Evolutionary conservation across 2,797 vertebrate species (phyloP).

Genomic region (Micrastur ruficollis): DNA sequence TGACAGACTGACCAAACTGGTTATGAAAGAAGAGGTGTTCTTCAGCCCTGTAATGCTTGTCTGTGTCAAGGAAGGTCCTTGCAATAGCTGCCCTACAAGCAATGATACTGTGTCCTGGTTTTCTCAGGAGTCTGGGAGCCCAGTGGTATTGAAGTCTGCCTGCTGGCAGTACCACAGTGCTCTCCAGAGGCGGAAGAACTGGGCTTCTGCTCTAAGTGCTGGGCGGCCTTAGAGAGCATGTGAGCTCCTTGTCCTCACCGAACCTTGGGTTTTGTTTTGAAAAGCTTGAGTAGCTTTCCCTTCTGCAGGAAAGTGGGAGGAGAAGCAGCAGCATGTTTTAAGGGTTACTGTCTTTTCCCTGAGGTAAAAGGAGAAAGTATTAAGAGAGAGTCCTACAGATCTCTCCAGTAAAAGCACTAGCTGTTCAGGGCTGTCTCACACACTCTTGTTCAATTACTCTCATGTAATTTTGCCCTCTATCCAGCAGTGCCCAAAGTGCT

Average conservation of each 20-base stretch:
- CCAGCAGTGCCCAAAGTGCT: neutral
- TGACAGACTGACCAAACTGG: neutral
- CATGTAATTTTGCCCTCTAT: neutral
- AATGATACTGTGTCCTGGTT: neutral
- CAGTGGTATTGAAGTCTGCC: neutral
- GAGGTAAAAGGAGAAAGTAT: neutral
- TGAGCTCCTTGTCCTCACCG: neutral
- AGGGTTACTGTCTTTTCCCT: neutral
- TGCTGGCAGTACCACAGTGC: fast-evolving
- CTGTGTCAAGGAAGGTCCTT: neutral
- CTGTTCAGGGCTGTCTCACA: neutral
- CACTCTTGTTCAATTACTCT: fast-evolving
- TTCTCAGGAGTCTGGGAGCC: neutral
- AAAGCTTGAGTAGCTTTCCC: neutral
- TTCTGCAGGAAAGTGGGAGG: neutral
- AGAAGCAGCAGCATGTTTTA: neutral
- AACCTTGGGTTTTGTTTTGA: neutral
- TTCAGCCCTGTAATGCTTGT: neutral
- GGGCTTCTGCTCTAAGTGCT: neutral
- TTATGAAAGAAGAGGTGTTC: neutral
- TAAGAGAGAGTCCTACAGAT: neutral
- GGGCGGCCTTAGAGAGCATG: neutral
- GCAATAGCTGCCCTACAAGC: neutral
- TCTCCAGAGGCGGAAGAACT: neutral
- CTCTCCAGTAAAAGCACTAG: neutral